Percentiles rank a stretch among this genome's conserved stretches.
Conservation (phyloP, 2,113 vertebrate genomes). For the Cyphomyrus discorhynchus region DNA sequence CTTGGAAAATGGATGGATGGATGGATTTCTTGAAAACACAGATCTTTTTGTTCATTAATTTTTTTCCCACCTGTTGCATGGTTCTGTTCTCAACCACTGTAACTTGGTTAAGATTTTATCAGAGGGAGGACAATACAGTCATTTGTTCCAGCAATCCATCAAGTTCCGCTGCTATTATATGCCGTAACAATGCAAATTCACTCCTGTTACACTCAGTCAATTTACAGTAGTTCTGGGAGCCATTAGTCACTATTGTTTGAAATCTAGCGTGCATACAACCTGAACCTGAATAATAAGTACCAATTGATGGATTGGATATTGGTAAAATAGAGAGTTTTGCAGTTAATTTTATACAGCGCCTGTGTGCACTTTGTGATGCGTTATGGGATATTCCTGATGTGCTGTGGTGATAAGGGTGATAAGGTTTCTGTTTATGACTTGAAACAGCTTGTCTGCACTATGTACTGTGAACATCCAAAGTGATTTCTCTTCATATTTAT, state of each 20-base stretch:
- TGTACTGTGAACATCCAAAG: neutral
- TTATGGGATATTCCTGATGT: neutral
- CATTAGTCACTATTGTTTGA: neutral
- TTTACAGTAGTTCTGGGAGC: neutral
- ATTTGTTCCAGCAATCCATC: neutral
- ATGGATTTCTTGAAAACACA: neutral
- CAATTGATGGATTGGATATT: neutral
- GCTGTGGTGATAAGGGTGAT: neutral
- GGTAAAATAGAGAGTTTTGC: neutral
- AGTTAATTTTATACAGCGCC: neutral
- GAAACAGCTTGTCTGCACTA: neutral
- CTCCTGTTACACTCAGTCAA: neutral
- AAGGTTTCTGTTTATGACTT: neutral
- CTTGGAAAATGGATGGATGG: too few species aligned
- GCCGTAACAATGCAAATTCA: neutral
- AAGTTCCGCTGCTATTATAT: neutral
- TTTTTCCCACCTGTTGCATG: neutral
- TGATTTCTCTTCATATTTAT: neutral
- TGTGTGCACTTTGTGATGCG: neutral
- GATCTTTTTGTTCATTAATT: neutral
- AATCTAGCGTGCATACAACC: neutral
- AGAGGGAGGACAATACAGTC: neutral
- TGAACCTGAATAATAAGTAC: neutral
- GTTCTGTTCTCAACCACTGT: neutral
- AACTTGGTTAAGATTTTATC: neutral